Percentiles rank a stretch among this genome's conserved stretches.
phyloP scores from a whole-genome alignment of 2,888 invertebrate species.

The Tenthredo distinguenda region DNA sequence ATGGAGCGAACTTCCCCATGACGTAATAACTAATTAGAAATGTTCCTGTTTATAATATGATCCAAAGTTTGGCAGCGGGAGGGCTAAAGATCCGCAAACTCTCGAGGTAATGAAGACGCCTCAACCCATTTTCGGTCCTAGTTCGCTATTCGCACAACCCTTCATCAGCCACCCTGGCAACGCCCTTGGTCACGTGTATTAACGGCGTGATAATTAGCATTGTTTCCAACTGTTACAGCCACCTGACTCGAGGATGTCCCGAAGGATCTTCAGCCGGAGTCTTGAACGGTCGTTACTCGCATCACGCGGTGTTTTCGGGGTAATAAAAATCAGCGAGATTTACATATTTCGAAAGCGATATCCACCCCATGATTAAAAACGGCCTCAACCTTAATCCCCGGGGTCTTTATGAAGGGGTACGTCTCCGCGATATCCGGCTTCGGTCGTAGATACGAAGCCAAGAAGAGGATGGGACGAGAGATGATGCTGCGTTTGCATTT shows the following conservation, averaged over 20 bases:
- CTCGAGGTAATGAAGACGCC: constrained; percentile 39
- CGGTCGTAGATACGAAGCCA: not conserved
- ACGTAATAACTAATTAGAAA: constrained; percentile 35
- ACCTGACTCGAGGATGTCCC: constrained; percentile 40
- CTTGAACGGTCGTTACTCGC: not conserved
- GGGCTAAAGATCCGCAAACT: not conserved
- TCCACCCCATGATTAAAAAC: constrained; percentile 11
- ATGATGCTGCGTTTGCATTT: constrained; percentile 41
- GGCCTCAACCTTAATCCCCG: not conserved
- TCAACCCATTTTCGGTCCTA: not conserved
- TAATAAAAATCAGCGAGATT: not conserved
- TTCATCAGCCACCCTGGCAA: constrained; percentile 23
- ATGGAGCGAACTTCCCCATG: not conserved
- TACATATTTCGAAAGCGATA: not conserved
- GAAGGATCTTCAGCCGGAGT: not conserved
- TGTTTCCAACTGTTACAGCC: constrained; percentile 58
- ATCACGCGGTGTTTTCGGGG: not conserved
- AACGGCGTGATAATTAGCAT: constrained; percentile 60
- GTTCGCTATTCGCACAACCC: not conserved
- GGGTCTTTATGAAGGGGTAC: not conserved
- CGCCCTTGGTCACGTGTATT: constrained; percentile 48
- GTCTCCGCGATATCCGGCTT: not conserved
- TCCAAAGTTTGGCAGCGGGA: constrained; percentile 11
- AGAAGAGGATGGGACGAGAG: not conserved
- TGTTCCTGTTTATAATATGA: constrained; percentile 43